Evolutionary conservation across 2,113 vertebrate genomes (phyloP).

Genomic region (Siniperca chuatsi): DNA sequence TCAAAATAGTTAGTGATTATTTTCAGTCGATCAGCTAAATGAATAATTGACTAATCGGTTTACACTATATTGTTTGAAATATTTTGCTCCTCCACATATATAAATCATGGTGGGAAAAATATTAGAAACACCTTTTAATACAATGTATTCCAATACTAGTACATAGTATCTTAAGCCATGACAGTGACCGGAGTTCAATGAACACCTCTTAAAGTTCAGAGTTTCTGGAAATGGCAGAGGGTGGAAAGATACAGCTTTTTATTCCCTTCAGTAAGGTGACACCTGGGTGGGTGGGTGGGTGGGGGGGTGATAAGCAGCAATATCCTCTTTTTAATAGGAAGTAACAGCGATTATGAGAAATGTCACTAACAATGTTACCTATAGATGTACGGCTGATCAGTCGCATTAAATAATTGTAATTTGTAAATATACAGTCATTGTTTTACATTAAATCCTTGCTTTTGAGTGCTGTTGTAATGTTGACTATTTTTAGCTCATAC

Average conservation of each 20-base stretch:
- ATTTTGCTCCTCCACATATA: not conserved
- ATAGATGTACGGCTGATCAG: not conserved
- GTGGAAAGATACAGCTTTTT: not conserved
- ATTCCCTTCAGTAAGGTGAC: constrained; percentile 27
- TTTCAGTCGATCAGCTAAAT: not conserved
- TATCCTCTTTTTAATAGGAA: not conserved
- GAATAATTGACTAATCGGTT: not conserved
- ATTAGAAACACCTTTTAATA: not conserved
- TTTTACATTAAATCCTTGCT: not conserved
- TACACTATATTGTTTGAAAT: not conserved
- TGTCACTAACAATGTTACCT: not conserved
- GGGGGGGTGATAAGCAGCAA: not conserved
- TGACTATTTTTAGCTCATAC: constrained; percentile 21
- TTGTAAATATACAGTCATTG: constrained; percentile 2
- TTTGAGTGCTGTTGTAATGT: not conserved
- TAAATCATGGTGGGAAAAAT: not conserved
- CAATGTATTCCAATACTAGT: not conserved
- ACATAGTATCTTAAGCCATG: not conserved
- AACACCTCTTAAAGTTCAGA: not conserved
- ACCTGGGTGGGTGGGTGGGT: not conserved
- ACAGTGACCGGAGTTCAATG: not conserved
- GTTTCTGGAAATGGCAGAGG: not conserved
- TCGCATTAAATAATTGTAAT: constrained; percentile 3
- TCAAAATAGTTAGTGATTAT: too few species aligned
- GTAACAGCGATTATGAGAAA: not conserved